A percentile compares a stretch with the other conserved stretches of the same genome.
Conservation (phyloP, 2,888 invertebrate genomes). For the Rotaria macrura region DNA sequence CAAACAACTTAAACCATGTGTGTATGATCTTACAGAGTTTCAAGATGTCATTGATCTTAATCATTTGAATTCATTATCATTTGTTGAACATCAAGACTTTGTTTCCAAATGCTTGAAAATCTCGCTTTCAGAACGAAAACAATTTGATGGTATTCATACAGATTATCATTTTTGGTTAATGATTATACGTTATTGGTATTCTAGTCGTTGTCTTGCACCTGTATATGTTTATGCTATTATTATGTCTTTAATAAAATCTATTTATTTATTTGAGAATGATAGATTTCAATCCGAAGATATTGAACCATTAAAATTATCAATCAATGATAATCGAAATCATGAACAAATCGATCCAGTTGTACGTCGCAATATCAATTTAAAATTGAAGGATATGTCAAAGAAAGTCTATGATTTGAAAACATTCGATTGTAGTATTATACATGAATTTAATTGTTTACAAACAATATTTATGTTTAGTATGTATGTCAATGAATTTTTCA, state of each 20-base stretch:
- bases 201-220: not conserved
- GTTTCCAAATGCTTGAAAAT: not conserved
- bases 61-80: not conserved
- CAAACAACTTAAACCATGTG: not conserved
- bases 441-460: slow-evolving; percentile 23
- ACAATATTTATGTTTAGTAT: not conserved
- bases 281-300: not conserved
- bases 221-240: not conserved
- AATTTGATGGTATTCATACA: not conserved
- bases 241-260: not conserved
- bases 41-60: not conserved
- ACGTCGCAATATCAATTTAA: not conserved
- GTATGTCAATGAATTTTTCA: not conserved
- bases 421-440: not conserved
- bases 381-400: not conserved
- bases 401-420: not conserved
- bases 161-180: slow-evolving; percentile 13
- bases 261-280: not conserved
- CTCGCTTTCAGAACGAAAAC: not conserved
- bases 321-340: not conserved
- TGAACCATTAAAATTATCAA: not conserved
- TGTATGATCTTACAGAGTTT: not conserved
- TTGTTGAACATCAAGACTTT: not conserved
- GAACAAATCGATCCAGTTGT: not conserved
- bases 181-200: not conserved